phyloP scores from a whole-genome alignment of 2,113 vertebrate species.

The Lepus americanus region DNA sequence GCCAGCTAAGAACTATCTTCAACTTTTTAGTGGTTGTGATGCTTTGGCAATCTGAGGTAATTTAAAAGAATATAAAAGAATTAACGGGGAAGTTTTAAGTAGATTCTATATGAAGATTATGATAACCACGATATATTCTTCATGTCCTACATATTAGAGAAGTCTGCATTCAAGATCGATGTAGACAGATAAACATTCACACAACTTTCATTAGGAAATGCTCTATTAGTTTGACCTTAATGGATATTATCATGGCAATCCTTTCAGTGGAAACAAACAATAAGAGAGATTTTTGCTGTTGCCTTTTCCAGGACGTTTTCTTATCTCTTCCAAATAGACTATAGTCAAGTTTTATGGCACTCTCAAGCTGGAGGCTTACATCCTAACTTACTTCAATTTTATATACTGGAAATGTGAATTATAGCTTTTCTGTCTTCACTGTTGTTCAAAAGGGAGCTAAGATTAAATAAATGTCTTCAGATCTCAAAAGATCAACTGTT shows the following conservation, averaged over 20 bases:
- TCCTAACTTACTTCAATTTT: conserved; percentile 36
- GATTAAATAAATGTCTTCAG: background rate
- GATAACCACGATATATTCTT: background rate
- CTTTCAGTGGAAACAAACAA: conserved; percentile 17
- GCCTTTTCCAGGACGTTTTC: background rate
- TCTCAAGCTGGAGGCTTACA: background rate
- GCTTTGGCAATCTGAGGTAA: background rate
- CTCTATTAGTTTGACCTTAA: background rate
- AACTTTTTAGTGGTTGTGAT: background rate
- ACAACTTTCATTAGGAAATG: background rate
- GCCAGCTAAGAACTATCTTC: background rate
- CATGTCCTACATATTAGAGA: background rate
- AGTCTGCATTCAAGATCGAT: background rate
- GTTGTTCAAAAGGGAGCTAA: background rate
- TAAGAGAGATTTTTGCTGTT: background rate
- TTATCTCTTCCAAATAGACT: background rate
- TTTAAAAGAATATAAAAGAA: background rate
- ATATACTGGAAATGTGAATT: background rate
- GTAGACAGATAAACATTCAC: background rate
- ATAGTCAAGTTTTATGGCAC: background rate
- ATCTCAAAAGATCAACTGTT: background rate
- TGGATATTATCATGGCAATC: background rate
- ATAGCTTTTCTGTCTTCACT: background rate
- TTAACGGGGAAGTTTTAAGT: background rate
- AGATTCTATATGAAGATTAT: conserved; percentile 1